Evolutionary conservation across 1,140 invertebrate species (phyloP), one percentile per base, ranked within the genome.

Genomic region (Leptinotarsa defecta): DNA sequence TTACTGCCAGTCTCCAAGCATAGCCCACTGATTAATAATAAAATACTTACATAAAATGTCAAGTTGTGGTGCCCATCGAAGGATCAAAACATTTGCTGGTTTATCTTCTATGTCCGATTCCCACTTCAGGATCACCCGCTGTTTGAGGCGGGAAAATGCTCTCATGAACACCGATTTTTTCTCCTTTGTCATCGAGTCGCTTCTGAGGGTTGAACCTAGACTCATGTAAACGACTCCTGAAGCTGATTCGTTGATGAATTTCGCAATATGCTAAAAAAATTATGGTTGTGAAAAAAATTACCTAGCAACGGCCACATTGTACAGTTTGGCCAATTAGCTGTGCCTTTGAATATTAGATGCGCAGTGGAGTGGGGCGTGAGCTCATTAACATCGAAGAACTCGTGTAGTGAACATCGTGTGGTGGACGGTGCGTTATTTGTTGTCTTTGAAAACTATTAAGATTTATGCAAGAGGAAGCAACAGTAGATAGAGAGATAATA

Each of bases 91-190:
- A 85, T 94, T 94, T 70, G 87, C 84, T 13, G 90, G 89, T 76
- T 90, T 86, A 17, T 88, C 84, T 2, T 87, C 81, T 76, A 90
- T 79, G 4, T 91, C 88, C 71, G 86, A 87, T 81, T 93, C 91
- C 91, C 91, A 94, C 87, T 93, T 93, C 92, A 92, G 93, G 68
- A 94, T 86, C 57, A 93, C 89, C 75, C 88, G 86, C 73, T 92
- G 89, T 48, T 90, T 88, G 3, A 93, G 78, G 49, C 88, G 83
- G 1, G 87, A 82, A 75, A 93, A 91, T 2, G 88, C 88, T 19
- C 86, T 87, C 15, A 92, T 80, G 67, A 94, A 88, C 8, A 85
- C 88, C 79, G 90, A 80, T 0, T 90, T 76, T 76, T 89, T 88
- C 3, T 89, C 86, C 6, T 87, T 80, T 0, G 91, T 87, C 79